A percentile compares a stretch with the other conserved stretches of the same genome.
These are phyloP conservation scores for Amaurobius ferox DNA, from an alignment of 2,888 invertebrate species.

Conservation along the genomic window DNA sequence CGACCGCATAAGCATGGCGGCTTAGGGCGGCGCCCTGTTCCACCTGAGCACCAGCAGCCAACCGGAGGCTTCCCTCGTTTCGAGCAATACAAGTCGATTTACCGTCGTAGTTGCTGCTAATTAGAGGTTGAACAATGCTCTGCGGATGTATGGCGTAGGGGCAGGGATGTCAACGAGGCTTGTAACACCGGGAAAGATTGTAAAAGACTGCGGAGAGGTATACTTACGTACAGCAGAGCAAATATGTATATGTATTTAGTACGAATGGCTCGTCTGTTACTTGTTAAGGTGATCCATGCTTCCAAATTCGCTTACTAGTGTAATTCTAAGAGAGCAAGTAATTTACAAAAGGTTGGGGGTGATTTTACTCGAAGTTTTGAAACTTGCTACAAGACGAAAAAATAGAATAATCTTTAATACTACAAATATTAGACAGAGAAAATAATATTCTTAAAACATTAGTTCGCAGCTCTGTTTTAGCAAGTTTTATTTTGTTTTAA, in stretches of 20 bases:
- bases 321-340: too few species aligned
- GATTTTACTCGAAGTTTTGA: too few species aligned
- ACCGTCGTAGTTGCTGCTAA: background rate
- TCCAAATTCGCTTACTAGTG: too few species aligned
- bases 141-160: background rate
- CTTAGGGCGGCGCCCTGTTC: slow-evolving; percentile 1
- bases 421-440: too few species aligned
- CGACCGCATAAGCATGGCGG: slow-evolving; percentile 3
- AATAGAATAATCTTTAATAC: too few species aligned
- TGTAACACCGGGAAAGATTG: background rate
- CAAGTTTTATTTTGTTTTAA: too few species aligned
- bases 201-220: background rate
- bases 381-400: too few species aligned
- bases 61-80: background rate
- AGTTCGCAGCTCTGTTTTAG: too few species aligned
- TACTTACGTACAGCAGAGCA: background rate
- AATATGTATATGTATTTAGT: background rate
- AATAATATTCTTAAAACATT: too few species aligned
- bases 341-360: too few species aligned
- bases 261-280: background rate
- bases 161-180: background rate
- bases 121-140: background rate
- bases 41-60: background rate
- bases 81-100: background rate
- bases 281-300: too few species aligned